A percentile compares a stretch with the other conserved stretches of the same genome.
phyloP scores from a whole-genome alignment of 1,140 invertebrate genomes.

The Drosophila grimshawi region DNA sequence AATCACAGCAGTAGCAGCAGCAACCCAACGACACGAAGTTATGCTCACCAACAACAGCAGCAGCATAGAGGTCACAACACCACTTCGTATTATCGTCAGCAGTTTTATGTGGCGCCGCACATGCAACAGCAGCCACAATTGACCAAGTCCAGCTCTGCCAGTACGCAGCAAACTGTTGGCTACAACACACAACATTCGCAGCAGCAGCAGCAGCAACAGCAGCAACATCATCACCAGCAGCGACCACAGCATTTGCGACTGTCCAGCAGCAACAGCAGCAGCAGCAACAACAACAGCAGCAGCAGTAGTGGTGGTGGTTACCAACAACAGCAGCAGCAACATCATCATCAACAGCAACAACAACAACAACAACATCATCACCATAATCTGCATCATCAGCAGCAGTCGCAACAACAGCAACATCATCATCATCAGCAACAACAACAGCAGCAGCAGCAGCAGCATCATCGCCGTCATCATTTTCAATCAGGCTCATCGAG shows the following conservation, averaged over 20 bases:
- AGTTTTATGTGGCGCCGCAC: constrained; percentile 81
- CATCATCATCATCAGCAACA: constrained; percentile 19
- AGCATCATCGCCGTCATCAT: constrained; percentile 32
- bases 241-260: constrained; percentile 51
- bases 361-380: constrained; percentile 46
- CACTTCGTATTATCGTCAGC: constrained; percentile 70
- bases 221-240: constrained; percentile 52
- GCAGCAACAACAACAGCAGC: constrained; percentile 31
- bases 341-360: constrained; percentile 6
- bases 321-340: constrained; percentile 35
- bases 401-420: constrained; percentile 23
- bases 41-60: constrained; percentile 39
- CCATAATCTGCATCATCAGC: constrained; percentile 32
- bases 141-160: constrained; percentile 55
- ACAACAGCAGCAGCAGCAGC: constrained; percentile 16
- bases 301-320: constrained; percentile 1
- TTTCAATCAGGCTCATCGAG: constrained; percentile 18
- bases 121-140: constrained; percentile 79
- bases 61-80: constrained; percentile 42
- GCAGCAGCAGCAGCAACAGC: constrained; percentile 42
- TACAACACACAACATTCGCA: constrained; percentile 44
- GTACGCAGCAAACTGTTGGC: constrained; percentile 45
- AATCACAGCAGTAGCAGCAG: constrained; percentile 12
- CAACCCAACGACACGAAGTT: constrained; percentile 8
- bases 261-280: constrained; percentile 35